Evolutionary conservation across 1,140 invertebrate species (phyloP).

Genomic region (Samia ricini): DNA sequence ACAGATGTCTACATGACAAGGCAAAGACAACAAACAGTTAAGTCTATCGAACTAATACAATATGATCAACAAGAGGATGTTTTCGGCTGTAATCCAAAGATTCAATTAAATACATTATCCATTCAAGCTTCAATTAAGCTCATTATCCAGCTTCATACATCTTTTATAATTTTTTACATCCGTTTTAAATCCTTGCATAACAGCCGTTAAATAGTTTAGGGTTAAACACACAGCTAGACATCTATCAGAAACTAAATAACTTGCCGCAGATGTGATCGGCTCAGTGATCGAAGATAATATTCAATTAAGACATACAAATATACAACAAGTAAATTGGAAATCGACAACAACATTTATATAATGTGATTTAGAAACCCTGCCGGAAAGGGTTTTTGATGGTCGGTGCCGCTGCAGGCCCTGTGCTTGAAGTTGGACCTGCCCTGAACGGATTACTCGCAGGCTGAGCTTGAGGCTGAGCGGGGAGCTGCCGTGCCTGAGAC

Average conservation of each 20-base stretch:
- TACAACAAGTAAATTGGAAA: conserved; percentile 71
- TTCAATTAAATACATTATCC: too few relatives aligned
- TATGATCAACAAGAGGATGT: conserved; percentile 42
- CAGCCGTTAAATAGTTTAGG: conserved; percentile 14
- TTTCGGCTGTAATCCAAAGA: not conserved
- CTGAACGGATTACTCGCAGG: conserved; percentile 41
- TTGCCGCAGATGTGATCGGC: conserved; percentile 44
- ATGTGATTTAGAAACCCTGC: conserved; percentile 76
- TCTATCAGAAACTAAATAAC: conserved; percentile 57
- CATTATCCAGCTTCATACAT: too few relatives aligned
- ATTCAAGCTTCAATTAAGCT: too few relatives aligned
- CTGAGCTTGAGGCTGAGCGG: conserved; percentile 40
- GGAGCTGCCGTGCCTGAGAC: conserved; percentile 66
- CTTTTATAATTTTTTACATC: not conserved
- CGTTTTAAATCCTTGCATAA: not conserved
- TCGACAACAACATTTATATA: conserved; percentile 67
- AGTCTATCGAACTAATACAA: conserved; percentile 38
- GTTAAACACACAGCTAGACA: conserved; percentile 62
- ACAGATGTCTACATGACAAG: conserved; percentile 34
- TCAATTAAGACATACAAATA: conserved; percentile 65
- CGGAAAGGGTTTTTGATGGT: conserved; percentile 76
- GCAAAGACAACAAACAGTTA: conserved; percentile 42
- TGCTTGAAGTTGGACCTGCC: conserved; percentile 45
- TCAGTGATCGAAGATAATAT: conserved; percentile 69
- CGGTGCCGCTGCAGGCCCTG: conserved; percentile 34